phyloP scores from a whole-genome alignment of 1,140 invertebrate genomes.

The Agraylea sexmaculata region DNA sequence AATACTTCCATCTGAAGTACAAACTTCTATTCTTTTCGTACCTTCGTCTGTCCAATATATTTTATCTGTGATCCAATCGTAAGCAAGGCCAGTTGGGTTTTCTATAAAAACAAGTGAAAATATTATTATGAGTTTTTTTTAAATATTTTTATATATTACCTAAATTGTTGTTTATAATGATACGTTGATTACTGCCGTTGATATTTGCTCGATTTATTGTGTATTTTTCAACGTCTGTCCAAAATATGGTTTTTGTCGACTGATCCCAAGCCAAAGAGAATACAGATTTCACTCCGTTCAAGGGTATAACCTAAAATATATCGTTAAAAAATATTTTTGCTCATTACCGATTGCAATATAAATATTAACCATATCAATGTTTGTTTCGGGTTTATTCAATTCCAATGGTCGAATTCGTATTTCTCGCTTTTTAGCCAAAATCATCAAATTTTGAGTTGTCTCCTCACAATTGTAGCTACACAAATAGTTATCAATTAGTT shows the following conservation, averaged over 20 bases:
- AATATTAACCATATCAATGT: slow-evolving; percentile 48
- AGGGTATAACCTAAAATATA: slow-evolving; percentile 49
- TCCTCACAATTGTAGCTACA: slow-evolving; percentile 53
- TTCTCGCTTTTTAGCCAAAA: slow-evolving; percentile 74
- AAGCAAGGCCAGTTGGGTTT: slow-evolving; percentile 62
- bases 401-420: slow-evolving; percentile 59
- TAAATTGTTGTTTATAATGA: slow-evolving; percentile 55
- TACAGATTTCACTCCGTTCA: slow-evolving; percentile 69
- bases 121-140: slow-evolving; percentile 5
- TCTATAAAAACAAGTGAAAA: slow-evolving; percentile 30
- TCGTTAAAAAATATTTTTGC: slow-evolving; percentile 16
- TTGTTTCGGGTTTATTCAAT: slow-evolving; percentile 45
- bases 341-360: slow-evolving; percentile 21
- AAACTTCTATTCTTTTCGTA: slow-evolving; percentile 70
- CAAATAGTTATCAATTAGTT: slow-evolving; percentile 7
- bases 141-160: slow-evolving; percentile 34
- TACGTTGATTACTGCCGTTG: slow-evolving; percentile 63
- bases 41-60: slow-evolving; percentile 83
- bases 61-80: slow-evolving; percentile 79
- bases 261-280: slow-evolving; percentile 77
- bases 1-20: slow-evolving; percentile 64
- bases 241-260: slow-evolving; percentile 67
- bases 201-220: slow-evolving; percentile 67
- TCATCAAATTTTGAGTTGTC: slow-evolving; percentile 61
- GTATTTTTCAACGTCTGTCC: slow-evolving; percentile 76